phyloP scores from a whole-genome alignment of 1,140 invertebrate species.

The Drosophila biarmipes region DNA sequence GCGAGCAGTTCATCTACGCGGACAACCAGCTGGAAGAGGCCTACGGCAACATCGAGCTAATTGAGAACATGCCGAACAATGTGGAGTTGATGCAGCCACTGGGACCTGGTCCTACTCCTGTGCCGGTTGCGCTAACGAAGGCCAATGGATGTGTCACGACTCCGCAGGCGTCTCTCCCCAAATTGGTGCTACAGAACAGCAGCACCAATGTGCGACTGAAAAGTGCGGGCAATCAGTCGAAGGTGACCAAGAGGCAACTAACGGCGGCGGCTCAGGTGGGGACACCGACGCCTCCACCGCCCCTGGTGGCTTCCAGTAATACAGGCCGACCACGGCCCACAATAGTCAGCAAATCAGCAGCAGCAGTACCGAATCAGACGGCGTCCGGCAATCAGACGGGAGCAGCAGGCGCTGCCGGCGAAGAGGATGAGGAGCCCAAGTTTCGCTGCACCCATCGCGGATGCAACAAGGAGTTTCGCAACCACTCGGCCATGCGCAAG shows the following conservation, averaged over 20 bases:
- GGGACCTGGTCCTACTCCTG: slow-evolving; percentile 1
- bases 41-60: slow-evolving; percentile 68
- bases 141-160: slow-evolving; percentile 8
- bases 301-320: slow-evolving; percentile 86
- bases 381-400: slow-evolving; percentile 52
- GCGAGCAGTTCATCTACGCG: slow-evolving; percentile 61
- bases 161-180: slow-evolving; percentile 38
- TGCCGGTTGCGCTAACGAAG: slow-evolving; percentile 11
- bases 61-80: slow-evolving; percentile 74
- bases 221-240: slow-evolving; percentile 36
- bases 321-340: slow-evolving; percentile 16
- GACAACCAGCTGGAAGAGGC: slow-evolving; percentile 67
- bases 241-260: slow-evolving; percentile 87
- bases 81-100: slow-evolving; percentile 47
- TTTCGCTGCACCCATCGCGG: slow-evolving; percentile 97
- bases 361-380: slow-evolving; percentile 86
- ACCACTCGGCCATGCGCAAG: slow-evolving; percentile 99
- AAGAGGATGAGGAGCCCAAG: slow-evolving; percentile 67
- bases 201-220: slow-evolving; percentile 75
- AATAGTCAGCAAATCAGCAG: slow-evolving; percentile 31
- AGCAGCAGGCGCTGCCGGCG: slow-evolving; percentile 9
- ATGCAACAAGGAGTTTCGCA: slow-evolving; percentile 97
- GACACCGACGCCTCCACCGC: slow-evolving; percentile 88
- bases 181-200: slow-evolving; percentile 69
- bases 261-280: slow-evolving; percentile 2